Evolutionary conservation across 2,888 invertebrate genomes (phyloP).

Genomic region (Agonopterix subpropinquella): DNA sequence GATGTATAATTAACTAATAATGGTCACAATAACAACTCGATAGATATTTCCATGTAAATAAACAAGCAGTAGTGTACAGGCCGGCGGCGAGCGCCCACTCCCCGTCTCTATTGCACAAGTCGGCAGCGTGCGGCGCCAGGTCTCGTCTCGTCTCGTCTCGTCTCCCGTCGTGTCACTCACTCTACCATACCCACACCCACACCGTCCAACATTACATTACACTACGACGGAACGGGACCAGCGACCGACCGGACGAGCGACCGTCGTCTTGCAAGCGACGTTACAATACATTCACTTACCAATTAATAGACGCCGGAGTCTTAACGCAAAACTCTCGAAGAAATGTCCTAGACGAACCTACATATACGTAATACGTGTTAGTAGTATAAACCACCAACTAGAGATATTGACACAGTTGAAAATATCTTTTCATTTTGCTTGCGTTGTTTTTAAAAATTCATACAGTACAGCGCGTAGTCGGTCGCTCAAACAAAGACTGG

Average conservation of each 20-base stretch:
- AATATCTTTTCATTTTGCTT: no score
- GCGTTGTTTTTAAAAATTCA: no score
- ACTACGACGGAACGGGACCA: constrained; percentile 12
- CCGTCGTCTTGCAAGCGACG: constrained; percentile 47
- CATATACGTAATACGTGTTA: no score
- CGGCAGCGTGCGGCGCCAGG: constrained; percentile 46
- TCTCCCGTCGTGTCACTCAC: constrained; percentile 10
- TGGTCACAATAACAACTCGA: constrained; percentile 74
- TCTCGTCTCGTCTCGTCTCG: constrained; percentile 26
- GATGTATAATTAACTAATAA: constrained; percentile 75
- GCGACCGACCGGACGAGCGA: constrained; percentile 22
- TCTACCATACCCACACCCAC: not conserved
- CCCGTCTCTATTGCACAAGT: constrained; percentile 63
- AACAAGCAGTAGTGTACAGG: constrained; percentile 68
- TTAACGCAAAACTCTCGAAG: no score
- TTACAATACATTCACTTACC: constrained; percentile 17
- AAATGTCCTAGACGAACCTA: no score
- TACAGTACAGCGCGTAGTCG: no score
- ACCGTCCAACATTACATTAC: constrained; percentile 27
- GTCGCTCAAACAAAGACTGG: no score
- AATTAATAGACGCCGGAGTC: no score
- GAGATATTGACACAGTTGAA: no score
- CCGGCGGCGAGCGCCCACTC: constrained; percentile 31
- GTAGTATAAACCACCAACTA: no score
- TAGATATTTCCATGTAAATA: constrained; percentile 73